Evolutionary conservation across 2,113 vertebrate species (phyloP).

Genomic region (Xenotilapia leptura): DNA sequence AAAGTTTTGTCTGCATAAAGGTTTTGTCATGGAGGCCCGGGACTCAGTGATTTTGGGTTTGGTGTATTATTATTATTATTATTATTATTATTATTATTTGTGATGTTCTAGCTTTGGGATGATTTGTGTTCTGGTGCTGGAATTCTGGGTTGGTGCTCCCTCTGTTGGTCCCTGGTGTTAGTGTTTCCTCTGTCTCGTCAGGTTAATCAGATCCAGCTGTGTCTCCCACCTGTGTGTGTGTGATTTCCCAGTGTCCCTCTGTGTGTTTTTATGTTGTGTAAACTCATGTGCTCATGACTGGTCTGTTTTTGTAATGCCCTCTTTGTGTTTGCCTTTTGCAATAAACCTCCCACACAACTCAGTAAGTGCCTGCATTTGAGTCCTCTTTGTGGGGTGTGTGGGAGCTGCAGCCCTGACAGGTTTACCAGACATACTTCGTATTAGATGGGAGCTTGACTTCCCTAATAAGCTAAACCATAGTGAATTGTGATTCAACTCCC

Average conservation of each 20-base stretch:
- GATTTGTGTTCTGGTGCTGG: neutral
- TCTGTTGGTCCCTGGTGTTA: neutral
- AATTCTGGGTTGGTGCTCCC: neutral
- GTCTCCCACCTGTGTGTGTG: neutral
- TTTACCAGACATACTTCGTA: neutral
- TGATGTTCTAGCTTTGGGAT: neutral
- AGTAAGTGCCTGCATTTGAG: neutral
- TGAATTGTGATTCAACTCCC: neutral
- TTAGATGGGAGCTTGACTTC: neutral
- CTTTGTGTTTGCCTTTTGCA: neutral
- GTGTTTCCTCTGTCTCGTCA: neutral
- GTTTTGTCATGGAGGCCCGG: neutral
- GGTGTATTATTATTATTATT: neutral
- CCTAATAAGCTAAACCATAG: neutral
- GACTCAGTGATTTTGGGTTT: neutral
- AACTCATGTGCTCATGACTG: neutral
- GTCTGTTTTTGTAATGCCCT: neutral
- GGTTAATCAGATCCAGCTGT: neutral
- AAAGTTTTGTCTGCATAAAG: neutral
- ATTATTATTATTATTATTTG: neutral
- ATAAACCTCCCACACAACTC: neutral
- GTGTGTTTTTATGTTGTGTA: neutral
- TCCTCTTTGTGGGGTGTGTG: neutral
- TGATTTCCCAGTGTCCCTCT: neutral
- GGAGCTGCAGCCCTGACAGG: neutral